Evolutionary conservation across 2,113 vertebrate genomes (phyloP).

Genomic region (Melanerpes aurifrons): DNA sequence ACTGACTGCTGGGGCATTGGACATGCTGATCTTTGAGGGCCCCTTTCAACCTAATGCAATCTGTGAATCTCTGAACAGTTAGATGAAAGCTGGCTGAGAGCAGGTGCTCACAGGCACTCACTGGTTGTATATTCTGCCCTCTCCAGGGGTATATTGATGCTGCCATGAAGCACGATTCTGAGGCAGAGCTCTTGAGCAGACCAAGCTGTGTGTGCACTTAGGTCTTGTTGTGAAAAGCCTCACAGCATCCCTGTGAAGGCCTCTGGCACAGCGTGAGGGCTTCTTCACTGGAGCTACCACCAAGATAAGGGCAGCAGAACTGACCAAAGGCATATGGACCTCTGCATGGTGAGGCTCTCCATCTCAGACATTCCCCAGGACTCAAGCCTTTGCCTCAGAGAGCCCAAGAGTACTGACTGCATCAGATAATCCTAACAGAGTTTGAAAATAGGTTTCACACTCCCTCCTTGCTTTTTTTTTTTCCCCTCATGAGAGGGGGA

Average conservation of each 20-base stretch:
- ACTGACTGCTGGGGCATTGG: too few species aligned
- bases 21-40: too few species aligned
- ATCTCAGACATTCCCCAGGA: neutral
- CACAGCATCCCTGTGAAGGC: neutral
- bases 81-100: neutral
- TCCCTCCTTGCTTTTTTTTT: neutral
- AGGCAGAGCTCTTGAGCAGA: neutral
- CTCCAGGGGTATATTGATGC: neutral
- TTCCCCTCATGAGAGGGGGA: conserved; percentile 48
- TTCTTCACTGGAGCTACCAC: neutral
- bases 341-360: neutral
- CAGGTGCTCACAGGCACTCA: neutral
- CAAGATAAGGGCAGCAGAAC: neutral
- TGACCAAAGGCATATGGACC: accelerated
- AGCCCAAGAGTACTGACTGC: neutral
- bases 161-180: neutral
- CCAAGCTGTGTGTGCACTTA: neutral
- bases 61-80: neutral
- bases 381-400: neutral
- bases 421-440: conserved; percentile 19
- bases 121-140: neutral
- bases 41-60: too few species aligned
- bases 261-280: neutral
- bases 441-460: conserved; percentile 55
- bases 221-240: neutral